Percentiles rank a stretch among this genome's conserved stretches.
These are phyloP conservation scores for Gila orcuttii DNA, from an alignment of 2,113 vertebrate species.

Conservation along the genomic window DNA sequence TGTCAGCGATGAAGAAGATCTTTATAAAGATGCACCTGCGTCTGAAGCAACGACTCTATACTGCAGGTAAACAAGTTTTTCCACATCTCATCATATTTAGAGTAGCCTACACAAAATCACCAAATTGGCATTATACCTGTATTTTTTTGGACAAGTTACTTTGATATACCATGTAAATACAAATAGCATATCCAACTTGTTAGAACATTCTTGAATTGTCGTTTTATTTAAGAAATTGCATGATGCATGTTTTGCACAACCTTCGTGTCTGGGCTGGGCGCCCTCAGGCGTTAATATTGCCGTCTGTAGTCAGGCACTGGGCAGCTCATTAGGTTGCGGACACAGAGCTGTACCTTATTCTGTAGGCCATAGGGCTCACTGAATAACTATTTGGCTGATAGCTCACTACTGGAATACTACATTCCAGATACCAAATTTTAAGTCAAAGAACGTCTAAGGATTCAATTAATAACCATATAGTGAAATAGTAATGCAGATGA, in stretches of 20 bases:
- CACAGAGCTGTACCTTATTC: neutral
- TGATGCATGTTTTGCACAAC: neutral
- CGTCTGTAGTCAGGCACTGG: neutral
- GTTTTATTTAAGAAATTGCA: neutral
- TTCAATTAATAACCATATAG: neutral
- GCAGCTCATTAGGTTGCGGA: neutral
- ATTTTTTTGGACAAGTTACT: neutral
- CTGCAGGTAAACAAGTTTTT: neutral
- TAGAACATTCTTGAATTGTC: neutral
- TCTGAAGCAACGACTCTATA: neutral
- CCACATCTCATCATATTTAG: neutral
- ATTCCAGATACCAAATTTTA: slow-evolving; percentile 2
- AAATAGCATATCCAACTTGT: neutral
- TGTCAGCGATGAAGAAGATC: neutral
- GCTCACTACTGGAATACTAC: neutral
- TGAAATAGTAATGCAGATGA: slow-evolving; percentile 23
- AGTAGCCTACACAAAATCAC: neutral
- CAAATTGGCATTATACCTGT: neutral
- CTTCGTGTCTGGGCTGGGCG: neutral
- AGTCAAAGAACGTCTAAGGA: neutral
- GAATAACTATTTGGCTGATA: neutral
- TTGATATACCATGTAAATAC: neutral
- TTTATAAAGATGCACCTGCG: neutral
- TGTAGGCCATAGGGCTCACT: neutral
- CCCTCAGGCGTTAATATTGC: neutral